Base-by-base conservation (phyloP, 2,888 invertebrate genomes). In the Hyposoter didymator region DNA sequence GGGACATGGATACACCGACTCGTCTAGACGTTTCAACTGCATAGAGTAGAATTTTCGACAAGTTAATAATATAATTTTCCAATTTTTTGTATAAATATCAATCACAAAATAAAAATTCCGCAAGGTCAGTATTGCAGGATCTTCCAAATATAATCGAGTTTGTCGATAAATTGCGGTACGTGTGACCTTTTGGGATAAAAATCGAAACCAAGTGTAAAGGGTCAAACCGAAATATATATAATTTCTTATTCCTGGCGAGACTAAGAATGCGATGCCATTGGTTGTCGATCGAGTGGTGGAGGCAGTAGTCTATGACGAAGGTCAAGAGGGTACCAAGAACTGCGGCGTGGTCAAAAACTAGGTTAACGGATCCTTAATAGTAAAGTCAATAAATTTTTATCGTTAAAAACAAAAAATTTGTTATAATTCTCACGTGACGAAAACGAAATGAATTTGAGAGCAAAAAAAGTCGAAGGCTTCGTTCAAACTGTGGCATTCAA, bases 1-100 rank as follows among this genome's bases (percentile, higher is more conserved):
- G 75, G 72, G 82, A 81, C 70, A 62, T 69, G 67, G 76, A 79
- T 47, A 62, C 59, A 70, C 78, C 45, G 17, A 22, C 62, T 74
- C 64, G 64, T 64, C 64, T 75, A 74, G 59, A 47, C 74, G 14
- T 47, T 62, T 75, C 6, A n/a, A 47, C 32, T 64, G 14, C n/a
- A 47, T 75, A 75, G 43, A 74, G 73, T 74, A 35, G 59, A 74
- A 59, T 74, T 74, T 43, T 59, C 59, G 10, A 59, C 22, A 74
- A 74, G 43, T 74, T 59, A 2, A 59, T 22, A 59, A n/a, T 43
- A 55, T 12, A 12, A 22, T 55, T 55, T 55, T 55, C 0, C 6
- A 22, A 19, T 10, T 55, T 12, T 59, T 55, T 1, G 12, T 0
- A 28, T 5, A 1, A 14, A 59, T 28, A 6, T 59, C 14, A 12